Percentiles rank a stretch among this genome's conserved stretches.
phyloP scores from a whole-genome alignment of 2,888 invertebrate species.

The Hypselothyrea guttata region DNA sequence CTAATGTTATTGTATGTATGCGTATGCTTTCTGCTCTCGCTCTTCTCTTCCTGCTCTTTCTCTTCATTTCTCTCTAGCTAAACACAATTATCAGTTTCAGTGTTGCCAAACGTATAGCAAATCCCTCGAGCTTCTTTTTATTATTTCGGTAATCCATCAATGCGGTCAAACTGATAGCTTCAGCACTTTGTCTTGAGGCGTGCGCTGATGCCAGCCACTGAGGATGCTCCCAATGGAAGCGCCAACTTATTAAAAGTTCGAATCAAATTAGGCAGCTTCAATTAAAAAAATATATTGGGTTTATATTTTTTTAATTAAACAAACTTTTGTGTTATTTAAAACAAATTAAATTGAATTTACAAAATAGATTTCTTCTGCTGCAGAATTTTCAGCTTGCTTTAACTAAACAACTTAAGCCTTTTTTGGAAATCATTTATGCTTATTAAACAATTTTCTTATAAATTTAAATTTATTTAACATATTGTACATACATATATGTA shows the following conservation, averaged over 20 bases:
- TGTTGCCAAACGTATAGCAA: slow-evolving; percentile 28
- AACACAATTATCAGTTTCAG: slow-evolving; percentile 53
- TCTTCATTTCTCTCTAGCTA: slow-evolving; percentile 13
- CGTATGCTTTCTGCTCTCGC: background rate
- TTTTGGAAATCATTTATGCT: no score
- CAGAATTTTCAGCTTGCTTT: no score
- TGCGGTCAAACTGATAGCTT: slow-evolving; percentile 31
- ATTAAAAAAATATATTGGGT: no score
- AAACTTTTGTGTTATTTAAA: no score
- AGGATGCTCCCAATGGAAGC: slow-evolving; percentile 15
- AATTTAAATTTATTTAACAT: no score
- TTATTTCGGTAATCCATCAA: slow-evolving; percentile 58
- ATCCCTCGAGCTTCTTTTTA: slow-evolving; percentile 37
- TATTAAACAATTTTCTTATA: no score
- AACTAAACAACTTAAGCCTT: no score
- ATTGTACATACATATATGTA: no score
- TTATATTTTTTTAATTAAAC: no score
- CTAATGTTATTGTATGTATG: slow-evolving; percentile 53
- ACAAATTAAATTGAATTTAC: no score
- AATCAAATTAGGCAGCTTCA: no score
- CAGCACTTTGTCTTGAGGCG: slow-evolving; percentile 41
- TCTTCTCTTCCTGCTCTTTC: background rate
- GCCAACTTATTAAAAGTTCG: background rate
- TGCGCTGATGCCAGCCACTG: background rate
- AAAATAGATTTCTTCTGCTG: no score